Base-by-base conservation (phyloP, 2,113 vertebrate genomes). In the Elanus axillaris region DNA sequence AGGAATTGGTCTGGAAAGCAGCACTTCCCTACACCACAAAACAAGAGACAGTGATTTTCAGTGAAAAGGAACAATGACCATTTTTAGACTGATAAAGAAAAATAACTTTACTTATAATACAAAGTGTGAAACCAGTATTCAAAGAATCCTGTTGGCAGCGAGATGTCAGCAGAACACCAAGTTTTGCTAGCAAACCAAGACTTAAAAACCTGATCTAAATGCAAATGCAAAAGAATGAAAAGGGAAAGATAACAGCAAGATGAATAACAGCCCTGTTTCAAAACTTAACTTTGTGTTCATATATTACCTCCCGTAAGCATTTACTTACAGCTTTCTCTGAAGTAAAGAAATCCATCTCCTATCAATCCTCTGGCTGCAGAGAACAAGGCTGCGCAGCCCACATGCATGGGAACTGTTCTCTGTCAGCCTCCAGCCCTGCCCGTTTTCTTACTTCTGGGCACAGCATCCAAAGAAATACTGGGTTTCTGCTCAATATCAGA, bases 401-500 rank as follows among this genome's bases (percentile, higher is more conserved):
- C 17, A 45, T 1, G 0, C 2, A 0, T 26, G 59, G 21, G 45
- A 67, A 27, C 29, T 20, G 10, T 21, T 17, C 42, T 64, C 68
- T 56, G 22, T 21, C 80, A 80, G 56, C 11, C 21, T 25, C 10
- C 16, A 45, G 52, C 5, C 10, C 45, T 20, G 23, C 13, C 45
- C 5, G 1, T 17, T 73, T 83, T 13, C 48, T 60, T 34, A 64
- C 40, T 68, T 40, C 38, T 40, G 76, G 40, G 13, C n/a, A 90
- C 25, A 68, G 26, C 26, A 43, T 56, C 9, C 10, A 47, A 72
- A 64, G 13, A 83, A 73, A 69, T 55, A 72, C 17, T 27, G 9
- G 0, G 3, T 31, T 88, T 88, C 83, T 80, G 21, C 17, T 83
- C 58, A 77, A 1, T 15, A 22, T 34, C 16, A 38, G 50, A 29